phyloP scores from a whole-genome alignment of 2,797 vertebrate genomes.

The Danio aesculapii region DNA sequence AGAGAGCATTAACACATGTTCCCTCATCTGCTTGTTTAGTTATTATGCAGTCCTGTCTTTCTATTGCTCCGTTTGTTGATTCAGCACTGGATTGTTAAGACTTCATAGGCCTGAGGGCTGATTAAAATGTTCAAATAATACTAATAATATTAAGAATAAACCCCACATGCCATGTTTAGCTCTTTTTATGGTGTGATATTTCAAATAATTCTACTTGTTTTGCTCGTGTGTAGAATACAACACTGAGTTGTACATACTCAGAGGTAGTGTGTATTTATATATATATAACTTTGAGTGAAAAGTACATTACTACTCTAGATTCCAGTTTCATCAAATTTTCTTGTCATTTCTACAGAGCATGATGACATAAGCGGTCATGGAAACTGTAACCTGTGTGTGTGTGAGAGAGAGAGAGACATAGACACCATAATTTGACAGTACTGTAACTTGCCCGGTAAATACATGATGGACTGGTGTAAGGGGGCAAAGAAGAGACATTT shows the following conservation, averaged over 20 bases:
- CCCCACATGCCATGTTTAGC: slow-evolving; percentile 14
- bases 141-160: slow-evolving; percentile 5
- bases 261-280: slow-evolving; percentile 48
- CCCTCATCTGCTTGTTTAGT: background rate
- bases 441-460: slow-evolving; percentile 47
- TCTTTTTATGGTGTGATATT: slow-evolving; percentile 5
- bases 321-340: slow-evolving; percentile 26
- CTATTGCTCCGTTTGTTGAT: background rate
- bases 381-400: background rate
- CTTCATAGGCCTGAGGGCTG: slow-evolving; percentile 3
- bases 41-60: slow-evolving; percentile 5
- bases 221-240: slow-evolving; percentile 30
- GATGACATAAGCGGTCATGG: slow-evolving; percentile 8
- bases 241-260: slow-evolving; percentile 50
- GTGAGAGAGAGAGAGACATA: slow-evolving; percentile 25
- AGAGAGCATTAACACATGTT: background rate
- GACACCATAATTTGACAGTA: slow-evolving; percentile 21
- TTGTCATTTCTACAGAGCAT: slow-evolving; percentile 25
- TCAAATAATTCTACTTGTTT: slow-evolving; percentile 11
- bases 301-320: slow-evolving; percentile 25
- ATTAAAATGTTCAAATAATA: slow-evolving; percentile 4
- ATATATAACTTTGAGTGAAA: slow-evolving; percentile 41
- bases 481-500: slow-evolving; percentile 34
- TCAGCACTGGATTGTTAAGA: background rate
- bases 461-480: background rate